phyloP scores from a whole-genome alignment of 2,888 invertebrate species.

The Lepeophtheirus nordmannii region DNA sequence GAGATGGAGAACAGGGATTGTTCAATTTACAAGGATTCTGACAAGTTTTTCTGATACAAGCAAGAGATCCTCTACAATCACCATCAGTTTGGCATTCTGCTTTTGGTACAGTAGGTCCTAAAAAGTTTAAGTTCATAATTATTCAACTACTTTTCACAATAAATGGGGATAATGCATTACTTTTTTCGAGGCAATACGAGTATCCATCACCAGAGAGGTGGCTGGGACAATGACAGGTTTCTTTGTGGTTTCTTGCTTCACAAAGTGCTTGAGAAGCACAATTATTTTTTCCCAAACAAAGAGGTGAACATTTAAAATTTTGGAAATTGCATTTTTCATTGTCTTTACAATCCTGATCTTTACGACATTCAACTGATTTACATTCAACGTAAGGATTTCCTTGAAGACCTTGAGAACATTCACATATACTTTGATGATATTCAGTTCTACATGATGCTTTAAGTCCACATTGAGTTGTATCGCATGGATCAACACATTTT shows the following conservation, averaged over 20 bases:
- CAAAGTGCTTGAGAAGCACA: constrained; percentile 63
- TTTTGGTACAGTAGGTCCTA: constrained; percentile 38
- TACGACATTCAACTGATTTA: constrained; percentile 54
- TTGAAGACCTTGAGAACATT: constrained; percentile 32
- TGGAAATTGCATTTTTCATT: constrained; percentile 11
- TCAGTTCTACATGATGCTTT: constrained; percentile 30
- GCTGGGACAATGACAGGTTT: constrained; percentile 62
- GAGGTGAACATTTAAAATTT: constrained; percentile 27
- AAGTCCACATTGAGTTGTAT: constrained; percentile 28
- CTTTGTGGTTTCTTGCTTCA: constrained; percentile 59
- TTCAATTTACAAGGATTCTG: constrained; percentile 63
- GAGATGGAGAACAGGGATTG: constrained; percentile 57
- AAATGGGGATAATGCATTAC: not conserved
- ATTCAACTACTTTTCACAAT: constrained; percentile 32
- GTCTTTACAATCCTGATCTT: constrained; percentile 69
- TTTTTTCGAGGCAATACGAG: constrained; percentile 45
- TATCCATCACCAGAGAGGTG: constrained; percentile 45
- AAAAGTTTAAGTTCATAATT: not conserved
- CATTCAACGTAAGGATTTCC: constrained; percentile 33
- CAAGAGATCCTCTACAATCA: constrained; percentile 32
- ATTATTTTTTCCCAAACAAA: constrained; percentile 27
- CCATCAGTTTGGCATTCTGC: constrained; percentile 33
- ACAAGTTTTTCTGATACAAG: constrained; percentile 71
- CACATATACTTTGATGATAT: constrained; percentile 32
- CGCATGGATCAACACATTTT: constrained; percentile 33